These are phyloP conservation scores for Villa cingulata DNA, from an alignment of 2,888 invertebrate species.

Conservation along the genomic window DNA sequence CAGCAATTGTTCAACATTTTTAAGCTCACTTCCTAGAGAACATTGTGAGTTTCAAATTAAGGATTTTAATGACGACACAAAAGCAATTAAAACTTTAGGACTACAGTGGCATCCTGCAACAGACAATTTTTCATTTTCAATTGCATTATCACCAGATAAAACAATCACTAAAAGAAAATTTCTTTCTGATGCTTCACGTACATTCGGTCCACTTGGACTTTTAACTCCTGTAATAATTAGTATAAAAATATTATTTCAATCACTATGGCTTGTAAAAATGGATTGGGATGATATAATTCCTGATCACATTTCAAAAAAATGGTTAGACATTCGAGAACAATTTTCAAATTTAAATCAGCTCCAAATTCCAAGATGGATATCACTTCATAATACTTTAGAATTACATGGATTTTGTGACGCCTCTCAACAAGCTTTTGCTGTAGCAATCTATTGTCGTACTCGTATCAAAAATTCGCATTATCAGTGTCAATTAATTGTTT, in stretches of 20 bases:
- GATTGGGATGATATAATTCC: slow-evolving; percentile 19
- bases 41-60: too few species aligned
- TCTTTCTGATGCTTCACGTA: slow-evolving; percentile 4
- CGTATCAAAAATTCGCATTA: too few species aligned
- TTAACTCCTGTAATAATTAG: slow-evolving; percentile 14
- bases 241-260: slow-evolving; percentile 19
- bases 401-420: not conserved
- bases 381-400: not conserved
- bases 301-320: slow-evolving; percentile 2
- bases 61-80: too few species aligned
- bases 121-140: too few species aligned
- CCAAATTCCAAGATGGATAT: not conserved
- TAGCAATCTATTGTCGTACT: not conserved
- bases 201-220: slow-evolving; percentile 18
- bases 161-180: slow-evolving; percentile 5
- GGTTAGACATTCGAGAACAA: not conserved
- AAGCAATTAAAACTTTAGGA: too few species aligned
- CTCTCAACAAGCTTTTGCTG: not conserved
- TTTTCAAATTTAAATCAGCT: not conserved
- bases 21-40: too few species aligned
- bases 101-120: too few species aligned
- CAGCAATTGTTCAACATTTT: too few species aligned
- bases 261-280: slow-evolving; percentile 16
- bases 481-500: not conserved
- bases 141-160: too few species aligned